phyloP scores from a whole-genome alignment of 2,113 vertebrate genomes.

The Madoqua kirkii region DNA sequence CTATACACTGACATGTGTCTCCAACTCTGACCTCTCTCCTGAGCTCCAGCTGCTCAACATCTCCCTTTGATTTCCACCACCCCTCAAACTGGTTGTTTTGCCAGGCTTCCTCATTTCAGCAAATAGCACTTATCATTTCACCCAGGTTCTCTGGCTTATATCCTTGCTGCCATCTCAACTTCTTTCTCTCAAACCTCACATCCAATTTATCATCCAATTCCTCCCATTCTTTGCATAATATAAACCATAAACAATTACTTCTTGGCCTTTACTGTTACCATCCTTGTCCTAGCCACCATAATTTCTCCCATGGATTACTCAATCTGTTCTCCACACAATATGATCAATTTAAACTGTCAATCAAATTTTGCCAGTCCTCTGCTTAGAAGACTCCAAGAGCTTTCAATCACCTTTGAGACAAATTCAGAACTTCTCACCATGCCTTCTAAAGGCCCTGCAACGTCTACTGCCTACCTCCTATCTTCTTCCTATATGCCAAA shows the following conservation, averaged over 20 bases:
- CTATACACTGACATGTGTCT: background rate
- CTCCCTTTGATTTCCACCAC: background rate
- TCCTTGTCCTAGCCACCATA: background rate
- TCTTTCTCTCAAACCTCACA: background rate
- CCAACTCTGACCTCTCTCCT: background rate
- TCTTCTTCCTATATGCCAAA: background rate
- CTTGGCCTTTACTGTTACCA: background rate
- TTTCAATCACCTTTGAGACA: background rate
- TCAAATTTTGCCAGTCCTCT: background rate
- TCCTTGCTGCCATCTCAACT: background rate
- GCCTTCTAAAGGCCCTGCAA: background rate
- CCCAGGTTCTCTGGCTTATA: background rate
- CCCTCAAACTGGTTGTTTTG: background rate
- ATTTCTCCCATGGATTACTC: background rate
- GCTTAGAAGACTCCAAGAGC: background rate
- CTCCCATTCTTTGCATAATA: background rate
- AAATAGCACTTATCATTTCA: background rate
- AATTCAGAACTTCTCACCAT: background rate
- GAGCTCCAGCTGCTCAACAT: background rate
- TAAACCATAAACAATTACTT: background rate
- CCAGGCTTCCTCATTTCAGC: background rate
- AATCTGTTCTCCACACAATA: background rate
- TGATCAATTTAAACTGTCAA: background rate
- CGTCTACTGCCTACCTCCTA: background rate
- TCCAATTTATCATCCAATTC: background rate